Evolutionary conservation across 1,140 invertebrate genomes (phyloP), one percentile per base, ranked within the genome.

Genomic region (Catajapyx aquilonaris): DNA sequence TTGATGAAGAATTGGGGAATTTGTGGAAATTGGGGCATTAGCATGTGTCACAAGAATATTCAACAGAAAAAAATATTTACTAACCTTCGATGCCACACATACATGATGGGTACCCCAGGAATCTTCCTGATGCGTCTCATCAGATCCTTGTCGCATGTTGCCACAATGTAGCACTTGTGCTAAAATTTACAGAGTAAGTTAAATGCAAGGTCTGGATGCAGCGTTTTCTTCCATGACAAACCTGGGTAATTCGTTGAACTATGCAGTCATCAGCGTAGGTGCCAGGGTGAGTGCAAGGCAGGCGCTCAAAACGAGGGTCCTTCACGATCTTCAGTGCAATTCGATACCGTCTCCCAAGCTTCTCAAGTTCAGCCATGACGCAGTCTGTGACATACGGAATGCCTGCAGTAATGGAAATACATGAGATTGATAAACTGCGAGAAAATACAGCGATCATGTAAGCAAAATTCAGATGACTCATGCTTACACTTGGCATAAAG

Each of bases 191-290:
- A n/a, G n/a, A n/a, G n/a, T n/a, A n/a, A n/a, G n/a, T n/a, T n/a
- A n/a, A n/a, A n/a, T n/a, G n/a, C n/a, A n/a, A n/a, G n/a, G n/a
- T n/a, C n/a, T n/a, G n/a, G n/a, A n/a, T n/a, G n/a, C n/a, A n/a
- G n/a, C n/a, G n/a, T n/a, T n/a, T n/a, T n/a, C n/a, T n/a, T n/a
- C n/a, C n/a, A n/a, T n/a, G n/a, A n/a, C n/a, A n/a, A n/a, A 80
- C 77, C 59, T 81, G 85, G 13, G 78, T 93, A 3, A 98, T 79
- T 53, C 93, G 68, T 50, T 98, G 80, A 2, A 98, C 87, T 36
- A 99, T 60, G 59, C 95, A 99, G 57, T 99, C 94, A 66, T 99
- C 95, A 45, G 95, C 94, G 66, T 99, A 99, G 2, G 88, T 97
- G 28, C 95, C 95, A 60, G 94, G 95, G 58, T 99, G 95, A 46